Evolutionary conservation across 2,797 vertebrate genomes (phyloP).

Genomic region (Rhodeus uyekii): DNA sequence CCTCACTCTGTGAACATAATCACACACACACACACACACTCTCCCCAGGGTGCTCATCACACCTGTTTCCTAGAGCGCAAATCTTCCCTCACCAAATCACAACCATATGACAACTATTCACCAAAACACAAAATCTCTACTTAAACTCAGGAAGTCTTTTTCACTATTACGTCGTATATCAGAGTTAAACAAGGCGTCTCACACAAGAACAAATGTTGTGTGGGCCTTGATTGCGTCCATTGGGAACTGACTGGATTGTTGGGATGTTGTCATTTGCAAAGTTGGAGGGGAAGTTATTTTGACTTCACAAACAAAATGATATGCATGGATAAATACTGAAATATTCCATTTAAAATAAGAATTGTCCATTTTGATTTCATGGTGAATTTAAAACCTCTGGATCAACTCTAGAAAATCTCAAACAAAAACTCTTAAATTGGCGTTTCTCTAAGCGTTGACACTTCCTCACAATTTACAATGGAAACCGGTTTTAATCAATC

Average conservation of each 20-base stretch:
- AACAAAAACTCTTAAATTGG: not conserved
- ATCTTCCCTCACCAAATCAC: slow-evolving; percentile 36
- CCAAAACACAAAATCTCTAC: not conserved
- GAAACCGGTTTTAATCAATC: not conserved
- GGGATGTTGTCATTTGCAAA: not conserved
- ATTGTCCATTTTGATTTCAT: not conserved
- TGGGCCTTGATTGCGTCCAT: not conserved
- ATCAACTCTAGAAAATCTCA: not conserved
- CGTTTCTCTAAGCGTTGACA: not conserved
- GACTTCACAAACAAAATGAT: not conserved
- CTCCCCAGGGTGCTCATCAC: slow-evolving; percentile 64
- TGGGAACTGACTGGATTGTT: not conserved
- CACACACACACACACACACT: slow-evolving; percentile 9
- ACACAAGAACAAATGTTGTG: not conserved
- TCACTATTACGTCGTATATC: not conserved
- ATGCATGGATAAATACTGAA: not conserved
- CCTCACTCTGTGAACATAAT: slow-evolving; percentile 12
- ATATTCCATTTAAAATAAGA: not conserved
- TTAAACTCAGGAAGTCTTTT: not conserved
- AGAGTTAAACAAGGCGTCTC: not conserved
- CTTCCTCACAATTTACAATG: not conserved
- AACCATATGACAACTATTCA: slow-evolving; percentile 13
- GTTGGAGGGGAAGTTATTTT: not conserved
- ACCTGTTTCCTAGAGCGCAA: slow-evolving; percentile 70
- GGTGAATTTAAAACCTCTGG: not conserved